Percentiles rank a stretch among this genome's conserved stretches.
Evolutionary conservation across 2,888 invertebrate species (phyloP).

Genomic region (Callyntrura sp.): DNA sequence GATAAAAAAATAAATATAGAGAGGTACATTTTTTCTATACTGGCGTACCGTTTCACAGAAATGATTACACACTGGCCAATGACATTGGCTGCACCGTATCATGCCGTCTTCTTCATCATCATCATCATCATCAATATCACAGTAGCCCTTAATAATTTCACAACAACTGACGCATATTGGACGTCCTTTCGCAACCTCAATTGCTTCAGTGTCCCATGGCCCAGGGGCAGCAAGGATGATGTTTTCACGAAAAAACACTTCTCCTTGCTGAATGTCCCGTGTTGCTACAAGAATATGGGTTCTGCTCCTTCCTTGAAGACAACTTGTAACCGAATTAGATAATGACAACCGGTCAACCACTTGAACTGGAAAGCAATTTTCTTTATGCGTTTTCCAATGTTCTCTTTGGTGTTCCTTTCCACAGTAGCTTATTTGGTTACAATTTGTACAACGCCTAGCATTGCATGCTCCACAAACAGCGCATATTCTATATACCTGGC

Average conservation of each 20-base stretch:
- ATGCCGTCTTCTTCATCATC: conserved; percentile 51
- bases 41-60: conserved; percentile 52
- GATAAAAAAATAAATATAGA: too few relatives aligned
- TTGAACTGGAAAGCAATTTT: conserved; percentile 46
- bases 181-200: conserved; percentile 59
- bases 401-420: conserved; percentile 52
- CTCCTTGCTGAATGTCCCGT: conserved; percentile 50
- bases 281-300: conserved; percentile 50
- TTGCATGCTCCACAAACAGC: conserved; percentile 34
- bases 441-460: conserved; percentile 53
- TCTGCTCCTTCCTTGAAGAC: neutral
- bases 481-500: neutral
- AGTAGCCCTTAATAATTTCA: conserved; percentile 46
- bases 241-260: conserved; percentile 48
- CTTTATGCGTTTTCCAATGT: conserved; percentile 52
- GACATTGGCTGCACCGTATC: conserved; percentile 38
- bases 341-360: neutral
- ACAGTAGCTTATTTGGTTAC: conserved; percentile 57
- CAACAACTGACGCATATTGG: conserved; percentile 64
- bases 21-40: too few relatives aligned
- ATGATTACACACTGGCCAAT: conserved; percentile 61
- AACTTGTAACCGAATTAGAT: neutral
- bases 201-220: conserved; percentile 53
- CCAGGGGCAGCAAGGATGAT: conserved; percentile 46
- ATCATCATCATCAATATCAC: conserved; percentile 51